These are phyloP conservation scores for Formicarius rufipectus DNA, from an alignment of 2,113 vertebrate species.

Conservation along the genomic window DNA sequence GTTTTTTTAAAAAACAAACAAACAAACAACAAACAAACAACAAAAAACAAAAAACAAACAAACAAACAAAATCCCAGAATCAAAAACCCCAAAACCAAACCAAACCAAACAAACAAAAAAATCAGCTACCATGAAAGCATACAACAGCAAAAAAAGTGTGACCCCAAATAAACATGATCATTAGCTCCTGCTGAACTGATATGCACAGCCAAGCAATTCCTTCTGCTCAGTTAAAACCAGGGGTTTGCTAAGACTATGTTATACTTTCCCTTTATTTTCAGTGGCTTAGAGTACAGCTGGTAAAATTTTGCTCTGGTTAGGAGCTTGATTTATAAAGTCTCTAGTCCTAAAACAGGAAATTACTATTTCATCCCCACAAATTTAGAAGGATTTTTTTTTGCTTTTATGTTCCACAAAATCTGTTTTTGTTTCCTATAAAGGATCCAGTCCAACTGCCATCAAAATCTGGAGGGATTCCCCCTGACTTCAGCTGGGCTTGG, in stretches of 20 bases:
- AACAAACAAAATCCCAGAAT: too few relatives aligned
- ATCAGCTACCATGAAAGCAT: slow-evolving; percentile 48
- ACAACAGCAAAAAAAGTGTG: slow-evolving; percentile 43
- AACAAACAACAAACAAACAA: too few relatives aligned
- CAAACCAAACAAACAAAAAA: too few relatives aligned
- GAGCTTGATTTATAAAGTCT: slow-evolving; percentile 48
- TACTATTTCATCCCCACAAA: slow-evolving; percentile 53
- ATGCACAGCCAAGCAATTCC: neutral
- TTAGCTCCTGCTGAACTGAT: slow-evolving; percentile 12
- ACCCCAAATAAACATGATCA: slow-evolving; percentile 54
- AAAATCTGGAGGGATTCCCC: slow-evolving; percentile 28
- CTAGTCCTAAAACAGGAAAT: slow-evolving; percentile 58
- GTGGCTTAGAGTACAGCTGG: slow-evolving; percentile 22
- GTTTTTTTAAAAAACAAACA: too few relatives aligned
- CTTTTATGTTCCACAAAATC: slow-evolving; percentile 54
- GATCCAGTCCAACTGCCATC: neutral
- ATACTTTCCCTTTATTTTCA: neutral
- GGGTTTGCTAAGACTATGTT: neutral
- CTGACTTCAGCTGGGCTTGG: slow-evolving; percentile 21
- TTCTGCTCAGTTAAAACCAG: slow-evolving; percentile 9
- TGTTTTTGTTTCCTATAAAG: slow-evolving; percentile 48
- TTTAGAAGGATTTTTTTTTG: slow-evolving; percentile 39
- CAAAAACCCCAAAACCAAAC: too few relatives aligned
- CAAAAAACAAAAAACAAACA: too few relatives aligned
- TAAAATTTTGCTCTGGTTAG: slow-evolving; percentile 57